Evolutionary conservation across 1,140 invertebrate genomes (phyloP).

Genomic region (Drosophila ohnishii): DNA sequence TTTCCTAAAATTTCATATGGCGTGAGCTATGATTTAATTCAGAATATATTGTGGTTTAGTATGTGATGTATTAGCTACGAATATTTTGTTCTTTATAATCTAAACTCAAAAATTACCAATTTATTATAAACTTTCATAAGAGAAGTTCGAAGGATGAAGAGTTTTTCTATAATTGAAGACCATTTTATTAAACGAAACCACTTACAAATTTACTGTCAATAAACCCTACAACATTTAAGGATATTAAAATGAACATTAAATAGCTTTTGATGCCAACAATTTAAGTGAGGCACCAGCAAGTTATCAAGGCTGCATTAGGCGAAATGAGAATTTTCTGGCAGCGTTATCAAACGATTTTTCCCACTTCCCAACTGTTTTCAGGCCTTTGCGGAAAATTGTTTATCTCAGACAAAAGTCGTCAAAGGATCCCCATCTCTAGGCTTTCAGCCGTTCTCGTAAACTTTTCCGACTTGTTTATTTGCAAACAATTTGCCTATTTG

Average conservation of each 20-base stretch:
- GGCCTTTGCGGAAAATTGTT: conserved; percentile 13
- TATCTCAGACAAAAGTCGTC: conserved; percentile 27
- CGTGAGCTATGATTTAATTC: neutral
- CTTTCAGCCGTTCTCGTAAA: conserved; percentile 31
- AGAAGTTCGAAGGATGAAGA: neutral
- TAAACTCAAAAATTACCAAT: too few species aligned
- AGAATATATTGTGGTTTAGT: neutral
- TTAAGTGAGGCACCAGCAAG: neutral
- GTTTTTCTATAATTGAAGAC: neutral
- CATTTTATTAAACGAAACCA: neutral
- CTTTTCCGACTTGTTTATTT: conserved; percentile 46
- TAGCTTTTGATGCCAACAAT: neutral
- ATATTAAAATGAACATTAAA: neutral
- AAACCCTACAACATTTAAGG: neutral
- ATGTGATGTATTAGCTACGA: neutral
- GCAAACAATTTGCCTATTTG: conserved; percentile 63
- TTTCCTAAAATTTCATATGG: neutral
- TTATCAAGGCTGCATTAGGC: neutral
- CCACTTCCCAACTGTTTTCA: neutral
- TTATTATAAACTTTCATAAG: too few species aligned
- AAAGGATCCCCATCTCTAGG: conserved; percentile 13
- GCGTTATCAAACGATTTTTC: conserved; percentile 14
- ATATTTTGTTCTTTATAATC: too few species aligned
- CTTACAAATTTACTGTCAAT: neutral
- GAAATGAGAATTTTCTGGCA: conserved; percentile 9